Conservation (phyloP, 1,140 invertebrate genomes). For the Mactra quadrangularis region DNA sequence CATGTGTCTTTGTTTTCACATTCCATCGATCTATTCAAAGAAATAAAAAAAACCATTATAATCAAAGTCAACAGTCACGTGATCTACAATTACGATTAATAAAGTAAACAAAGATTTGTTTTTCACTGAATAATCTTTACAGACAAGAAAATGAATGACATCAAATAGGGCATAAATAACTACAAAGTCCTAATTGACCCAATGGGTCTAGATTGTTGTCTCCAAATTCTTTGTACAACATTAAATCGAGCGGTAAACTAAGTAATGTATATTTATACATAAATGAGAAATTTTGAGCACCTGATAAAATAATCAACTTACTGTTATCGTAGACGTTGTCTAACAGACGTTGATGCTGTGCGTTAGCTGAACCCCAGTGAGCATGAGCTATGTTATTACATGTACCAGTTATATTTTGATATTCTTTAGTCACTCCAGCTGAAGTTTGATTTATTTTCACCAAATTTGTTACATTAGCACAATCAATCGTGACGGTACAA, state of each 20-base stretch:
- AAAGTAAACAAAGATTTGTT: background rate
- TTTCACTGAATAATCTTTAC: background rate
- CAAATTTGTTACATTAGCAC: background rate
- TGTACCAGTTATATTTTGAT: background rate
- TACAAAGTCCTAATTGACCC: too few species aligned
- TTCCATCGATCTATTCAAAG: background rate
- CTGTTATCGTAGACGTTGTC: constrained; percentile 14
- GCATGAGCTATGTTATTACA: constrained; percentile 23
- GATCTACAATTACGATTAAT: background rate
- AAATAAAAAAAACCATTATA: background rate
- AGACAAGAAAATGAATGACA: background rate
- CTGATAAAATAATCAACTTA: too few species aligned
- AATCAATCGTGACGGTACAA: constrained; percentile 7
- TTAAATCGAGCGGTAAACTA: background rate
- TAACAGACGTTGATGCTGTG: background rate
- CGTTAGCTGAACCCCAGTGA: background rate
- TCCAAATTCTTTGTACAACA: background rate
- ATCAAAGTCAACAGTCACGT: background rate
- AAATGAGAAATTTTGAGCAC: too few species aligned
- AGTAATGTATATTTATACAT: too few species aligned
- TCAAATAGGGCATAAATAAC: background rate
- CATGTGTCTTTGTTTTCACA: background rate
- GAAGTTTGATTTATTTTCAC: constrained; percentile 12
- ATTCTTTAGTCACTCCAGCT: constrained; percentile 14
- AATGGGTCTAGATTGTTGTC: too few species aligned